phyloP scores from a whole-genome alignment of 1,140 invertebrate genomes.

The Drosophila rufa region DNA sequence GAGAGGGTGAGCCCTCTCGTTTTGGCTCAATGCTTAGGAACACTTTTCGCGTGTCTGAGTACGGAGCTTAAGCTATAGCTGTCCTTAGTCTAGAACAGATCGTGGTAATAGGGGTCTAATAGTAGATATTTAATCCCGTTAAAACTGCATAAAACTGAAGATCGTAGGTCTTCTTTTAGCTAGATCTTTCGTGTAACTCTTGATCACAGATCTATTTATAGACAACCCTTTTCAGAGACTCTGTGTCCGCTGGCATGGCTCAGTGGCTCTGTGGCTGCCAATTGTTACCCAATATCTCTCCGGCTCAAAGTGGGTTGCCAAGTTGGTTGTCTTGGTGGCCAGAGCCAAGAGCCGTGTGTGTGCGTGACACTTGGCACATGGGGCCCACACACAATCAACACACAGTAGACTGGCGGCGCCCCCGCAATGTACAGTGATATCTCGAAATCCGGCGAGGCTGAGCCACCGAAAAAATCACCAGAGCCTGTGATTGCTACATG shows the following conservation, averaged over 20 bases:
- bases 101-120: too few relatives aligned
- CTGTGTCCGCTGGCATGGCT: not conserved
- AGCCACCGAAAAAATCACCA: constrained; percentile 47
- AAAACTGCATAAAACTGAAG: not conserved
- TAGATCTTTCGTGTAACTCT: not conserved
- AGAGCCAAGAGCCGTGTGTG: constrained; percentile 25
- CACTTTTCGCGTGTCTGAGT: too few relatives aligned
- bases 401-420: constrained; percentile 40
- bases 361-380: constrained; percentile 77
- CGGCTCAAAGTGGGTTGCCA: constrained; percentile 67
- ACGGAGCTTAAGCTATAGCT: too few relatives aligned
- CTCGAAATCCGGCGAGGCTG: constrained; percentile 50
- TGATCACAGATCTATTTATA: constrained; percentile 23
- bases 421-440: constrained; percentile 57
- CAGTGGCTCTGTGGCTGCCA: constrained; percentile 32
- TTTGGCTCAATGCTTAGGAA: too few relatives aligned
- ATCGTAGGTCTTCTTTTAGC: not conserved
- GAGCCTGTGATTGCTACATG: constrained; percentile 66
- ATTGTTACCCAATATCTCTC: constrained; percentile 72
- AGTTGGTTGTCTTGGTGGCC: constrained; percentile 3
- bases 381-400: constrained; percentile 72
- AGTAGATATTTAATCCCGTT: too few relatives aligned
- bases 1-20: too few relatives aligned
- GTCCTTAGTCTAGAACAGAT: too few relatives aligned
- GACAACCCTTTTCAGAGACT: constrained; percentile 14